phyloP scores from a whole-genome alignment of 2,888 invertebrate genomes.

The Petrolisthes manimaculis region DNA sequence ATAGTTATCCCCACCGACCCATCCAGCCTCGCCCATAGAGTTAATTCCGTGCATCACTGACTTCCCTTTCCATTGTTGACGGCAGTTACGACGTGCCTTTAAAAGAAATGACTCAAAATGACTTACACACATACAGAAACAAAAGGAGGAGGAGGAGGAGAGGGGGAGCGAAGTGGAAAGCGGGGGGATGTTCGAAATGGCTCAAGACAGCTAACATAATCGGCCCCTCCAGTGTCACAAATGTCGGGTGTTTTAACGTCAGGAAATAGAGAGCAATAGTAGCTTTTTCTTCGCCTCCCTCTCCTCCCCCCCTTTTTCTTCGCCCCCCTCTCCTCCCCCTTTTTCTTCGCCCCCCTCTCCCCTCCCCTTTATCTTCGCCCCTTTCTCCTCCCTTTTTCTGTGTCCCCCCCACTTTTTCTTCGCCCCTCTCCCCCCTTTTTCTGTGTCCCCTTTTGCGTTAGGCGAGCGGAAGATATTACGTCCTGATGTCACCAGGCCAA shows the following conservation, averaged over 20 bases:
- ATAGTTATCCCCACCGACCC: background rate
- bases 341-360: background rate
- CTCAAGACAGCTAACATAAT: background rate
- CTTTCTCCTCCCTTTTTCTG: slow-evolving; percentile 15
- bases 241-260: slow-evolving; percentile 15
- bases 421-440: background rate
- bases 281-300: background rate
- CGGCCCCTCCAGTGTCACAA: background rate
- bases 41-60: background rate
- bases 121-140: background rate
- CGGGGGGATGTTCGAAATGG: background rate
- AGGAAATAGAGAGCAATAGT: slow-evolving; percentile 5
- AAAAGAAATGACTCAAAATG: background rate
- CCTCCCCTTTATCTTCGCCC: too few species aligned
- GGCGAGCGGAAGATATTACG: slow-evolving; percentile 16
- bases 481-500: slow-evolving; percentile 41
- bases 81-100: background rate
- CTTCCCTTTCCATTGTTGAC: background rate
- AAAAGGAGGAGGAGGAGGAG: background rate
- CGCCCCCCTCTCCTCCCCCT: background rate
- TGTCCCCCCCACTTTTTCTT: slow-evolving; percentile 15
- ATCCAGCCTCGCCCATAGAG: background rate
- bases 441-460: background rate
- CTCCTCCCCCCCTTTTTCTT: background rate
- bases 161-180: too few species aligned